These are phyloP conservation scores for Coleophora flavipennella DNA, from an alignment of 2,888 invertebrate species.

Conservation along the genomic window DNA sequence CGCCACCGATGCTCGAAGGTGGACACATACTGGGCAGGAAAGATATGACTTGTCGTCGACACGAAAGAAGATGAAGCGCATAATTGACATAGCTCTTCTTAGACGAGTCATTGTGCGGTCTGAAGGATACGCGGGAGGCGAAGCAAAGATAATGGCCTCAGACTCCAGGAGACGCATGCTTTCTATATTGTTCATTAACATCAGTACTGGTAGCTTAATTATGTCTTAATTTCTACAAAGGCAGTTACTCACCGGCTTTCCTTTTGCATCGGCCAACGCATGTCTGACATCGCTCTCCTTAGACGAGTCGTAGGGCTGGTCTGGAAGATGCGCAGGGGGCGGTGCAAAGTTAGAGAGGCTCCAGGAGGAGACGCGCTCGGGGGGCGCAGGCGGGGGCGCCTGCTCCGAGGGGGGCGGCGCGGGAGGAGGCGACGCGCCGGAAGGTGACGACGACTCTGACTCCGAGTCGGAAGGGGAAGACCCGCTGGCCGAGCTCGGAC, in stretches of 20 bases:
- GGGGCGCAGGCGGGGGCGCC: conserved; percentile 44
- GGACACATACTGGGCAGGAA: too few relatives aligned
- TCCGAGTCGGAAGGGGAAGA: conserved; percentile 76
- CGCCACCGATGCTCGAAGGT: too few relatives aligned
- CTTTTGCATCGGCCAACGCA: conserved; percentile 68
- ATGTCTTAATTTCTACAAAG: too few relatives aligned
- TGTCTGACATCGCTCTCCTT: conserved; percentile 62
- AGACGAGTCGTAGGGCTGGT: conserved; percentile 62
- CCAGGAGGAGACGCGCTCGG: conserved; percentile 64
- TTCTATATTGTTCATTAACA: too few relatives aligned
- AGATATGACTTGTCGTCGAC: too few relatives aligned
- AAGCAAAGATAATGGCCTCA: conserved; percentile 60
- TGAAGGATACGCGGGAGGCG: conserved; percentile 43
- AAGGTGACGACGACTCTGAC: conserved; percentile 74
- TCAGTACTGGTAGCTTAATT: too few relatives aligned
- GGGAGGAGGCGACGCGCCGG: conserved; percentile 50
- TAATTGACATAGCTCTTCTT: conserved; percentile 62
- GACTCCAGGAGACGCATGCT: conserved; percentile 66
- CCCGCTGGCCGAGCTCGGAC: conserved; percentile 67
- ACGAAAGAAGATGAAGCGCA: too few relatives aligned
- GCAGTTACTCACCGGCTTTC: conserved; percentile 60
- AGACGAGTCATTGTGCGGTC: conserved; percentile 62
- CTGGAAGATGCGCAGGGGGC: conserved; percentile 43
- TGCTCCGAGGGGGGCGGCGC: conserved; percentile 24
- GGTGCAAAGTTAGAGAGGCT: conserved; percentile 58